A percentile compares a stretch with the other conserved stretches of the same genome.
Evolutionary conservation across 2,113 vertebrate genomes (phyloP).

Genomic region (Sakesphorus luctuosus): DNA sequence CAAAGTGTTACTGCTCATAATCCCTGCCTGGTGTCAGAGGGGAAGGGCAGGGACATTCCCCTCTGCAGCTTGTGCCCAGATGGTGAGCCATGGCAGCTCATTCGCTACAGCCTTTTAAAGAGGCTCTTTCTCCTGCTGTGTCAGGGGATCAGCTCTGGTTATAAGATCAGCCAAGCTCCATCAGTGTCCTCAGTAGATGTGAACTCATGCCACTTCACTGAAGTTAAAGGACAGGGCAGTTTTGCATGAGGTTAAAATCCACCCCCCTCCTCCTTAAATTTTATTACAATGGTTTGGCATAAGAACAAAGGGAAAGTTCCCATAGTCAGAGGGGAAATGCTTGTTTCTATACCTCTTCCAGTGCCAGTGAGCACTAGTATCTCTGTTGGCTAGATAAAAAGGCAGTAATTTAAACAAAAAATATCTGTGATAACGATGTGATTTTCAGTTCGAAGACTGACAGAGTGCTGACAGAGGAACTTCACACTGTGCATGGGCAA

Average conservation of each 20-base stretch:
- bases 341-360: not conserved
- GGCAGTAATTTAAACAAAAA: not conserved
- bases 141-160: not conserved
- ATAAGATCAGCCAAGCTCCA: not conserved
- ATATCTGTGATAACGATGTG: not conserved
- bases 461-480: not conserved
- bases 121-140: not conserved
- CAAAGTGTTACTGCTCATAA: not conserved
- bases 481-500: not conserved
- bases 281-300: not conserved
- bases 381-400: not conserved
- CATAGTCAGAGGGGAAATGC: not conserved
- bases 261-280: not conserved
- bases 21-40: not conserved
- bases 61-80: not conserved
- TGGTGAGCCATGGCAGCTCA: not conserved
- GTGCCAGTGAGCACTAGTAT: not conserved
- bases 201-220: not conserved
- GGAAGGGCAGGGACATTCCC: not conserved
- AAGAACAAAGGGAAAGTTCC: not conserved
- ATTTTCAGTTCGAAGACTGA: not conserved
- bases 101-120: not conserved
- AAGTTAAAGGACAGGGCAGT: not conserved
- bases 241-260: not conserved
- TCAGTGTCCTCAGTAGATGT: fast-evolving